Percentiles rank a stretch among this genome's conserved stretches.
Evolutionary conservation across 2,888 invertebrate genomes (phyloP).

Genomic region (Tanytarsus gracilentus): DNA sequence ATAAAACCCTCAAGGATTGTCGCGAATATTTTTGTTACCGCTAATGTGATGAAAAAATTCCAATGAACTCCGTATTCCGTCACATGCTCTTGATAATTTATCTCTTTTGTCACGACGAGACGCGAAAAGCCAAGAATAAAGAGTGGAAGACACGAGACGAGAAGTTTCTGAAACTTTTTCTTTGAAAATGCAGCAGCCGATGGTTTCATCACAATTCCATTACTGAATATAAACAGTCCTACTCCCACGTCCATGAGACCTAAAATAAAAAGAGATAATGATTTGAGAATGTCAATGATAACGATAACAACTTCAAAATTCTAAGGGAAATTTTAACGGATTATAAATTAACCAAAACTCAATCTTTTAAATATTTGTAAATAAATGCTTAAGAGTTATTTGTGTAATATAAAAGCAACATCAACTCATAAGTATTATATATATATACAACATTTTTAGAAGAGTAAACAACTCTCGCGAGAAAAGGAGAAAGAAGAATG

Average conservation of each 20-base stretch:
- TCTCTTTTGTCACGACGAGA: constrained; percentile 50
- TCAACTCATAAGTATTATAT: too few relatives aligned
- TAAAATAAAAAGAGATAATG: neutral
- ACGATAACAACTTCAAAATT: too few relatives aligned
- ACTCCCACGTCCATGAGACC: constrained; percentile 90
- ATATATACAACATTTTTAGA: too few relatives aligned
- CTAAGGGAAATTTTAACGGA: too few relatives aligned
- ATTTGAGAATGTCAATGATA: too few relatives aligned
- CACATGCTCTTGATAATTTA: constrained; percentile 78
- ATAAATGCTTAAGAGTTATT: too few relatives aligned
- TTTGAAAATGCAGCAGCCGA: constrained; percentile 39
- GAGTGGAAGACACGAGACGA: constrained; percentile 17
- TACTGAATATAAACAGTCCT: constrained; percentile 73
- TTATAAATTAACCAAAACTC: too few relatives aligned
- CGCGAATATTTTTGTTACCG: constrained; percentile 66
- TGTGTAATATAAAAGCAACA: too few relatives aligned
- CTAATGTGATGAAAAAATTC: constrained; percentile 96
- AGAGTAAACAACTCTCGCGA: too few relatives aligned
- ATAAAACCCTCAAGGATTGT: constrained; percentile 51
- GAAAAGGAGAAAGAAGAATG: neutral
- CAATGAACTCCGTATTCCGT: constrained; percentile 95
- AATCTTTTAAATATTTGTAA: neutral
- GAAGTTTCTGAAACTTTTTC: constrained; percentile 26
- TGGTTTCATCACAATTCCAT: constrained; percentile 58
- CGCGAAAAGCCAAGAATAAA: constrained; percentile 50